These are phyloP conservation scores for Sussaba pulchella DNA, from an alignment of 2,888 invertebrate genomes.

Conservation along the genomic window DNA sequence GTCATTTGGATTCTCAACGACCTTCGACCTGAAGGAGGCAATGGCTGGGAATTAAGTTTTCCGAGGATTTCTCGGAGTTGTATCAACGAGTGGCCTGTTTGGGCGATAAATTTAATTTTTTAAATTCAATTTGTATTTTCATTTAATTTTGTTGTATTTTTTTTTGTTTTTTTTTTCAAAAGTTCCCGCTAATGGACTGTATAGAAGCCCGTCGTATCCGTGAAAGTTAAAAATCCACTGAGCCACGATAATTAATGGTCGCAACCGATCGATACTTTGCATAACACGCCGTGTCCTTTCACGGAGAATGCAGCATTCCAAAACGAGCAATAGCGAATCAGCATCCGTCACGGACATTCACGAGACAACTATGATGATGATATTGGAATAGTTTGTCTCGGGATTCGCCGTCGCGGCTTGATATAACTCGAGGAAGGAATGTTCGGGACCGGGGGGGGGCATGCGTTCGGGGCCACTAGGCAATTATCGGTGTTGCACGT, in stretches of 20 bases:
- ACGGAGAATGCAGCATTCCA: neutral
- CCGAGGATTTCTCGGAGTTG: too few relatives aligned
- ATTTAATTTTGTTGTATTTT: too few relatives aligned
- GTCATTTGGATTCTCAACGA: neutral
- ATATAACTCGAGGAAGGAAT: neutral
- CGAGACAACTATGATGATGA: neutral
- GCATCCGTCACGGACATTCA: neutral
- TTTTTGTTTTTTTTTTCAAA: too few relatives aligned
- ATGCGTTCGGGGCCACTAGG: too few relatives aligned
- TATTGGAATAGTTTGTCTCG: constrained; percentile 21
- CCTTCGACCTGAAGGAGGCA: neutral
- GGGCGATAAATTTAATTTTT: too few relatives aligned
- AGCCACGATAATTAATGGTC: neutral
- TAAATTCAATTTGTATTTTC: too few relatives aligned
- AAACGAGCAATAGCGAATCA: neutral
- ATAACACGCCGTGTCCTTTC: neutral
- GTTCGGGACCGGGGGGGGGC: too few relatives aligned
- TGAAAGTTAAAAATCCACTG: neutral
- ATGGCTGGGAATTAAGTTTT: constrained; percentile 3
- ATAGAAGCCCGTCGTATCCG: too few relatives aligned
- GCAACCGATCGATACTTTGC: neutral
- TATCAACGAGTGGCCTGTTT: too few relatives aligned
- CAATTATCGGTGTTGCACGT: constrained; percentile 17
- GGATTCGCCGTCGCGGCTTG: neutral
- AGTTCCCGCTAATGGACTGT: too few relatives aligned